A percentile compares a stretch with the other conserved stretches of the same genome.
phyloP scores from a whole-genome alignment of 2,113 vertebrate species.

The Cardinalis cardinalis region DNA sequence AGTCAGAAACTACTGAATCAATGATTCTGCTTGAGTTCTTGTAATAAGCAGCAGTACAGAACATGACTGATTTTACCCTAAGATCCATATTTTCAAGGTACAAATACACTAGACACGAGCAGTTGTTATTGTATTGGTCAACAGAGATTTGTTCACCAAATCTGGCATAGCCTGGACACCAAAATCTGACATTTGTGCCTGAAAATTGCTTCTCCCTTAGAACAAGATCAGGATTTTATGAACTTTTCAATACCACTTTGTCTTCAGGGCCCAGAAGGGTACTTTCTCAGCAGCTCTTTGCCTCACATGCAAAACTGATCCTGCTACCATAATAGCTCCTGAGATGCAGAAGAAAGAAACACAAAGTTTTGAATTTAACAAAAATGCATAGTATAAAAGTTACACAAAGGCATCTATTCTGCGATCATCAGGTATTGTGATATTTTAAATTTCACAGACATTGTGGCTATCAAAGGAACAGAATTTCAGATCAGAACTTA shows the following conservation, averaged over 20 bases:
- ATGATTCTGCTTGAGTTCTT: not conserved
- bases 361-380: not conserved
- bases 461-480: not conserved
- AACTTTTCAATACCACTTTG: not conserved
- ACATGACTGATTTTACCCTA: not conserved
- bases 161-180: not conserved
- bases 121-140: not conserved
- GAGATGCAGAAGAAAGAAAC: not conserved
- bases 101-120: not conserved
- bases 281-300: not conserved
- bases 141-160: not conserved
- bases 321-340: not conserved
- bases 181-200: not conserved
- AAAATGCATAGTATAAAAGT: not conserved
- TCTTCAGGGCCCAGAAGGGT: not conserved
- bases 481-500: not conserved
- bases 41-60: not conserved
- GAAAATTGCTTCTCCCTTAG: slow-evolving; percentile 1
- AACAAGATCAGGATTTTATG: slow-evolving; percentile 8
- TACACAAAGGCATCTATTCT: not conserved
- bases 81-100: not conserved
- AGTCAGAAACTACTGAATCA: not conserved
- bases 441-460: not conserved
- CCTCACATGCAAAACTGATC: not conserved
- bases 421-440: not conserved